These are phyloP conservation scores for Porites australiensis DNA, from an alignment of 64 coral and sea anemone species.

Conservation along the genomic window DNA sequence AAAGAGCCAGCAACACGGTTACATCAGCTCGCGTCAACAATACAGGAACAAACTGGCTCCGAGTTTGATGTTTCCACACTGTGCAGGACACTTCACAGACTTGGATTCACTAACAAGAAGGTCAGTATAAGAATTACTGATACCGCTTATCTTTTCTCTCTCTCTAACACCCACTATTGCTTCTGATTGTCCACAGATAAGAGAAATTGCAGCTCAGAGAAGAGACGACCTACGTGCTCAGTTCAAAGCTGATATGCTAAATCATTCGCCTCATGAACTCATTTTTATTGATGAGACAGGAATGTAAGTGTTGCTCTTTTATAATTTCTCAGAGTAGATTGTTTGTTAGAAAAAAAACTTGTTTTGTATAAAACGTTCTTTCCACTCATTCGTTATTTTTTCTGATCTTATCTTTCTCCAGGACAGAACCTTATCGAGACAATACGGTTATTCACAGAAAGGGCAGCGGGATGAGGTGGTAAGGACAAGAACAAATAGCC, in stretches of 20 bases:
- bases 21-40: not conserved
- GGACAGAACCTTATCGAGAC: conserved; percentile 17
- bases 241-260: conserved; percentile 26
- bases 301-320: conserved; percentile 20
- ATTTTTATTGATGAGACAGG: conserved; percentile 61
- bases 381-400: not conserved
- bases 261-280: conserved; percentile 19
- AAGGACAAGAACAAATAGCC: conserved; percentile 23
- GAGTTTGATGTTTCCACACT: conserved; percentile 52
- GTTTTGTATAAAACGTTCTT: not conserved
- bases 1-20: conserved; percentile 7
- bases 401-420: not conserved
- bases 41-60: conserved; percentile 40
- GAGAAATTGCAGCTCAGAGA: conserved; percentile 33
- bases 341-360: not conserved
- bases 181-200: no score
- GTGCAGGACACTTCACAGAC: conserved; percentile 52
- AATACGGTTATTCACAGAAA: conserved; percentile 11
- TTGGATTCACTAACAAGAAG: conserved; percentile 51
- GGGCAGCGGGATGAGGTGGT: conserved; percentile 27
- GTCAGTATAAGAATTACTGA: not conserved
- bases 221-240: conserved; percentile 15
- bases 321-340: no score
- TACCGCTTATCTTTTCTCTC: not conserved
- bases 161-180: not conserved